These are phyloP conservation scores for Fragum whitleyi DNA, from an alignment of 2,888 invertebrate genomes.

Conservation along the genomic window DNA sequence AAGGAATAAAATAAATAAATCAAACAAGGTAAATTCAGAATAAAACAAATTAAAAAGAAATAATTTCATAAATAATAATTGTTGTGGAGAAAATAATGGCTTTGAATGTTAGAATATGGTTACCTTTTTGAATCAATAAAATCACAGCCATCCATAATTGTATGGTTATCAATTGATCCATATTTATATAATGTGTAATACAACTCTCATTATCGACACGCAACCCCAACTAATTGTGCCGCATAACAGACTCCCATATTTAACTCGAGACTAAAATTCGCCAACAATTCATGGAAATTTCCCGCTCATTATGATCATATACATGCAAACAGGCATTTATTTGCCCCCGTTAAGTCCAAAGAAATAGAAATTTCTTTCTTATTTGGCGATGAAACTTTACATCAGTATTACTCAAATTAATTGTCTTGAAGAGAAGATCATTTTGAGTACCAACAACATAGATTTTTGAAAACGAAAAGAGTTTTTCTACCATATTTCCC, in stretches of 20 bases:
- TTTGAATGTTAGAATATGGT: too few relatives aligned
- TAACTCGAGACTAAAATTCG: not conserved
- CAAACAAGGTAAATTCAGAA: not conserved
- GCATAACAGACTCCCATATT: not conserved
- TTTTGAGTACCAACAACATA: slow-evolving; percentile 14
- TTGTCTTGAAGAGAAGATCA: not conserved
- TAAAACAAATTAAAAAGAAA: too few relatives aligned
- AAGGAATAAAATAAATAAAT: not conserved
- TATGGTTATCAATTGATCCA: slow-evolving; percentile 10
- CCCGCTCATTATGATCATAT: not conserved
- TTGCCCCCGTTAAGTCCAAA: not conserved
- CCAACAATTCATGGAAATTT: slow-evolving; percentile 1
- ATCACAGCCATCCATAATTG: not conserved
- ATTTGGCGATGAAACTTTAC: not conserved
- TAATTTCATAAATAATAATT: too few relatives aligned
- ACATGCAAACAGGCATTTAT: not conserved
- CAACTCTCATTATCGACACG: not conserved
- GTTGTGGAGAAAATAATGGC: too few relatives aligned
- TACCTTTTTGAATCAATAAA: slow-evolving; percentile 7
- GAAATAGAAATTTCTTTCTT: not conserved
- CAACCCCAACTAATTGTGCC: not conserved
- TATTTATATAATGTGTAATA: not conserved
- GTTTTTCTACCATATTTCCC: not conserved
- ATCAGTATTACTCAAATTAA: not conserved
- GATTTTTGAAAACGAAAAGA: not conserved